Base-by-base conservation (phyloP, 1,140 invertebrate species). In the Phenacoccus solenopsis region DNA sequence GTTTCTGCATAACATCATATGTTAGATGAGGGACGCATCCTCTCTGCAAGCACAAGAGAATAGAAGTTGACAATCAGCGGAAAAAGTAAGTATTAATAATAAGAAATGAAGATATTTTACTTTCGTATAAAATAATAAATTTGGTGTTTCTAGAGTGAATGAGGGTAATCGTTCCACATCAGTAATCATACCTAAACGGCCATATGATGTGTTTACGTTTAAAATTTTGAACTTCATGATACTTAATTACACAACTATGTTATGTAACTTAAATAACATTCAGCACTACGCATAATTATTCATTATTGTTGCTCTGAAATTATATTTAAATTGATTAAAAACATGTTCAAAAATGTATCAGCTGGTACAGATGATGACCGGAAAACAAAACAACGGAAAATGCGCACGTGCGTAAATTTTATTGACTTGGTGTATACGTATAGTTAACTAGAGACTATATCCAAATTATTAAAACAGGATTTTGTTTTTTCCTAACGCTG, bases 201-300 rank as follows among this genome's bases (percentile, higher is more conserved):
- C 49, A 24, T 16, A 27, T 27, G 4, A 4, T 3, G 21, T 3
- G 21, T 24, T 24, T 1, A 25, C 9, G 16, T 64, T 24, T 20
- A 25, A 27, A 5, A 64, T 13, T 24, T 64, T 64, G 59, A 64
- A 64, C 22, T 64, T 64, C 59, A 64, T 64, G 2, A n/a, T 49
- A n/a, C 20, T 16, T 16, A n/a, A 49, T 49, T 49, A 16, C 16
- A 49, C 5, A 49, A 49, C 38, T n/a, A n/a, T n/a, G n/a, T n/a
- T n/a, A n/a, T n/a, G n/a, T n/a, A n/a, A n/a, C n/a, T n/a, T n/a
- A n/a, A n/a, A n/a, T n/a, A n/a, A n/a, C n/a, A n/a, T n/a, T n/a
- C n/a, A n/a, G n/a, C n/a, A 88, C 79, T 94, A 93, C 76, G 87
- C 90, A 7, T 88, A 89, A n/a, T n/a, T n/a, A n/a, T n/a, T n/a